Percentiles rank a stretch among this genome's conserved stretches.
Conservation (phyloP, 2,113 vertebrate genomes). For the Pelusios castaneus region DNA sequence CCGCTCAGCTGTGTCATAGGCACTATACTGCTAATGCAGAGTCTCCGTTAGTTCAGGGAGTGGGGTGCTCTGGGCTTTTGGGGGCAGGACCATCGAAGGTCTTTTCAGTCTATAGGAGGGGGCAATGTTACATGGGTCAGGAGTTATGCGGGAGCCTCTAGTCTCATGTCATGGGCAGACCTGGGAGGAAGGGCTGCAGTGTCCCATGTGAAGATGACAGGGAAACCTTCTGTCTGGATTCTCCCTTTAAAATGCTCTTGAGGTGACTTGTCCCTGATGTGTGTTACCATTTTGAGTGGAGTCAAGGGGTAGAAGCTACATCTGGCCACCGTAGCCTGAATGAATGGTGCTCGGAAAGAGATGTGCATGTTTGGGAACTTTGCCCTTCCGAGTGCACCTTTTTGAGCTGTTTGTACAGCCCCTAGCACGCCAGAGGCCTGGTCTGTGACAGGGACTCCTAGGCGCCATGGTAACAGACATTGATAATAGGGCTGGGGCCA, state of each 20-base stretch:
- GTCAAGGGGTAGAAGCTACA: background rate
- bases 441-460: background rate
- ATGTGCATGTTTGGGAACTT: background rate
- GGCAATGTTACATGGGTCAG: background rate
- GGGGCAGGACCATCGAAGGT: background rate
- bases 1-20: background rate
- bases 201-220: too few relatives aligned
- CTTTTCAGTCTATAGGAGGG: rapidly evolving
- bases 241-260: too few relatives aligned
- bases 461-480: background rate
- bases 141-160: too few relatives aligned
- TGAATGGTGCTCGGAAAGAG: background rate
- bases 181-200: too few relatives aligned
- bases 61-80: background rate
- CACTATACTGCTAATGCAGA: background rate
- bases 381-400: background rate
- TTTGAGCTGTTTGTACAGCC: background rate
- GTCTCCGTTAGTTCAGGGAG: background rate
- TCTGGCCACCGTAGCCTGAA: rapidly evolving
- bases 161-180: too few relatives aligned
- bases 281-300: background rate
- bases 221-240: too few relatives aligned
- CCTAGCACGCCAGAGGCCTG: too few relatives aligned
- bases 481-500: background rate
- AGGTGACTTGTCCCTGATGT: background rate